These are phyloP conservation scores for Zonitis immaculata DNA, from an alignment of 2,888 invertebrate species.

Conservation along the genomic window DNA sequence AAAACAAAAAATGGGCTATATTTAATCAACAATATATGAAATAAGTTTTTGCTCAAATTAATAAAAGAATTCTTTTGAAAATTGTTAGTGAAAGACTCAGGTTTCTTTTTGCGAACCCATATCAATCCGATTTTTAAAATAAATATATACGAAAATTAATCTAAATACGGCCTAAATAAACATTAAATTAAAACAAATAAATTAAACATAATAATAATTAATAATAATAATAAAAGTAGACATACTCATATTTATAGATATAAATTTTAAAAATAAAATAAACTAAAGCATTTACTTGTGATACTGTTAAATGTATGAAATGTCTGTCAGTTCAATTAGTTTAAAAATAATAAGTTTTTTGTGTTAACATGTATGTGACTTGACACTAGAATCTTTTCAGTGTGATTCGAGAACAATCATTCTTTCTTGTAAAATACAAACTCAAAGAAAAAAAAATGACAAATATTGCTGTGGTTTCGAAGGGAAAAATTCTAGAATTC, in stretches of 20 bases:
- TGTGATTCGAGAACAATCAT: conserved; percentile 43
- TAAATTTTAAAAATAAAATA: conserved; percentile 3
- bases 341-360: conserved; percentile 15
- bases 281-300: conserved; percentile 33
- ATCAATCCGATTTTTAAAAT: conserved; percentile 11
- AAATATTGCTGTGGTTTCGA: conserved; percentile 33
- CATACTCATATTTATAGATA: neutral
- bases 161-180: conserved; percentile 33
- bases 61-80: neutral
- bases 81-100: conserved; percentile 4
- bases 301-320: conserved; percentile 29
- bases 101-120: conserved; percentile 10
- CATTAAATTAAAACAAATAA: conserved; percentile 4
- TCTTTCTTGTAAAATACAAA: conserved; percentile 36
- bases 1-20: too few relatives aligned
- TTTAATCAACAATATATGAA: too few relatives aligned
- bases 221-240: conserved; percentile 14
- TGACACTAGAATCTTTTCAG: conserved; percentile 42
- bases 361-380: conserved; percentile 44
- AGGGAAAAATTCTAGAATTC: conserved; percentile 18
- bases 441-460: conserved; percentile 9
- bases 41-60: conserved; percentile 4
- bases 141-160: conserved; percentile 4
- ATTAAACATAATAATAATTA: conserved; percentile 5
- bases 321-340: conserved; percentile 37